phyloP scores from a whole-genome alignment of 2,113 vertebrate genomes.

The Bombycilla garrulus region DNA sequence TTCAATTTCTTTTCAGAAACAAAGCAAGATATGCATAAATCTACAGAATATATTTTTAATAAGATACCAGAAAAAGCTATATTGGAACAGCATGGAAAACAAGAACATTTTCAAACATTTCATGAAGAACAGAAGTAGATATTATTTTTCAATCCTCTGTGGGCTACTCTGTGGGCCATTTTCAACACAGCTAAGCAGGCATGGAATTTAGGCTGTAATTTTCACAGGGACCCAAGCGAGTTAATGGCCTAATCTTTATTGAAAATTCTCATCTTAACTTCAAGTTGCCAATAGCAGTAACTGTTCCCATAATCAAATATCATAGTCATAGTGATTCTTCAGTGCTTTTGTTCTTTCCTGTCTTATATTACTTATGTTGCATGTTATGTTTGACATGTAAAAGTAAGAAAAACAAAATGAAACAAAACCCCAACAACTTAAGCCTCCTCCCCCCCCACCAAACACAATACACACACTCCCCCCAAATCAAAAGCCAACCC shows the following conservation, averaged over 20 bases:
- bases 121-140: not conserved
- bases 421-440: not conserved
- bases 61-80: not conserved
- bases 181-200: not conserved
- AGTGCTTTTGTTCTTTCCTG: not conserved
- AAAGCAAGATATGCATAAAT: not conserved
- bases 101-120: not conserved
- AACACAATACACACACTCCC: not conserved
- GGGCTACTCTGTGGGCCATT: not conserved
- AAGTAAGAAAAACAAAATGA: not conserved
- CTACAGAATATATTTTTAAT: not conserved
- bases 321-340: not conserved
- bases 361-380: not conserved
- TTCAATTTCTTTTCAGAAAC: not conserved
- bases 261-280: not conserved
- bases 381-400: not conserved
- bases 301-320: slow-evolving; percentile 12
- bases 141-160: slow-evolving; percentile 6
- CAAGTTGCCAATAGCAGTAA: not conserved
- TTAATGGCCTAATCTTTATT: not conserved
- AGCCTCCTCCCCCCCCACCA: not conserved
- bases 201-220: not conserved
- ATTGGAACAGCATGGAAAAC: not conserved
- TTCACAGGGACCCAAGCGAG: slow-evolving; percentile 4
- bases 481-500: not conserved